Percentiles rank a stretch among this genome's conserved stretches.
Evolutionary conservation across 2,797 vertebrate genomes (phyloP).

Genomic region (Apogon talboti): DNA sequence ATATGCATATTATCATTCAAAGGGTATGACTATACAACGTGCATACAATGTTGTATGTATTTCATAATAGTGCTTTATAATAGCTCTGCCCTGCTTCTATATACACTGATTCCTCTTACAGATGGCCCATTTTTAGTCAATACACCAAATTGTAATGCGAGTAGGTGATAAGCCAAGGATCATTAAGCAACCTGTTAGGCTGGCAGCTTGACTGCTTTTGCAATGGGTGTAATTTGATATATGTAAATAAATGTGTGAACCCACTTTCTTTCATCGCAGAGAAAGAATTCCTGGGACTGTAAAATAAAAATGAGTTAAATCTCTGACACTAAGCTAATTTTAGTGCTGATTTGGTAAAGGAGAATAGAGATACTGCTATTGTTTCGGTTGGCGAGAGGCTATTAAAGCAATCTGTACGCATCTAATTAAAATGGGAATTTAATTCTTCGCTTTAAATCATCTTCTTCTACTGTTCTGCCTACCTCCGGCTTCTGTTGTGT

Average conservation of each 20-base stretch:
- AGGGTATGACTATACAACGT: neutral
- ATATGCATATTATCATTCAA: too few species aligned
- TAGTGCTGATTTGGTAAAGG: too few species aligned
- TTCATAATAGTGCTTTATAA: conserved; percentile 4
- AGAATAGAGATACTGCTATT: too few species aligned
- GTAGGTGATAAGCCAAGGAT: conserved; percentile 14
- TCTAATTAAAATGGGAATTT: too few species aligned
- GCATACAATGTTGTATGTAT: neutral
- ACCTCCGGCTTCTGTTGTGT: neutral
- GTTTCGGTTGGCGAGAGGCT: too few species aligned
- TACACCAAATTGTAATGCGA: conserved; percentile 1
- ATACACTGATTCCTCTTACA: neutral
- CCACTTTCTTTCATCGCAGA: too few species aligned
- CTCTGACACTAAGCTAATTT: too few species aligned
- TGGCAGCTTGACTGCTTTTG: neutral
- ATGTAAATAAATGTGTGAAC: neutral
- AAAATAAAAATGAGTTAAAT: too few species aligned
- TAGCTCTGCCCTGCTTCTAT: neutral
- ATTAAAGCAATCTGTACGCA: too few species aligned
- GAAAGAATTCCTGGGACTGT: too few species aligned
- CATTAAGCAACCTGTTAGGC: conserved; percentile 13
- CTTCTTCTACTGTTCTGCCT: neutral
- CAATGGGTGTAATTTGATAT: conserved; percentile 1
- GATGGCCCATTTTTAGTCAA: conserved; percentile 17
- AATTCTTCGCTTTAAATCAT: neutral